phyloP scores from a whole-genome alignment of 2,113 vertebrate species.

The Uria aalge region DNA sequence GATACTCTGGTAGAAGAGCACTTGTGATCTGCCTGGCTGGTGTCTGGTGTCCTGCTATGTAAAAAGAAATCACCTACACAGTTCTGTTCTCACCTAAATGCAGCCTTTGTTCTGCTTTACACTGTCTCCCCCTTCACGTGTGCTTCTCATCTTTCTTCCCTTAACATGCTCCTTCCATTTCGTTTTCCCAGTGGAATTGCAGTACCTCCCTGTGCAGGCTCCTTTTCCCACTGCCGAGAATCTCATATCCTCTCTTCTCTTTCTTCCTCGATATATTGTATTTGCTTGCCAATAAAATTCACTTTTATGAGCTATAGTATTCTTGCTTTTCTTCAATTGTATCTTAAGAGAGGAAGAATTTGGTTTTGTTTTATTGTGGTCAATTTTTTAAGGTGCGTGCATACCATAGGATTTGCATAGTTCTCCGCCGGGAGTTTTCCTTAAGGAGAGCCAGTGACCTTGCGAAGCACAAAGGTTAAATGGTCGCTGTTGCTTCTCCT shows the following conservation, averaged over 20 bases:
- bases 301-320: not conserved
- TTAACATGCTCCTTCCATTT: not conserved
- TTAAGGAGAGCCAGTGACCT: not conserved
- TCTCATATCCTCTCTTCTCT: not conserved
- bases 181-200: not conserved
- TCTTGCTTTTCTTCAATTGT: not conserved
- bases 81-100: not conserved
- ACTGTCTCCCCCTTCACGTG: not conserved
- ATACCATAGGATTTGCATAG: not conserved
- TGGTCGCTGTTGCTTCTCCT: not conserved
- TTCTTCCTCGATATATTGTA: not conserved
- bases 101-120: constrained; percentile 8
- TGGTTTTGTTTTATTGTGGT: not conserved
- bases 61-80: not conserved
- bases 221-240: not conserved
- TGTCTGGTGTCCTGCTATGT: not conserved
- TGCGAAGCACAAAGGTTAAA: not conserved
- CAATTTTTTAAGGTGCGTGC: not conserved
- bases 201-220: not conserved
- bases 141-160: constrained; percentile 15
- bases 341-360: not conserved
- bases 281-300: not conserved
- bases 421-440: not conserved
- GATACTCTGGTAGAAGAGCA: not conserved
- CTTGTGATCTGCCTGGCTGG: not conserved